These are phyloP conservation scores for Pycnomerus fuliginosus DNA, from an alignment of 2,888 invertebrate genomes.

Conservation along the genomic window DNA sequence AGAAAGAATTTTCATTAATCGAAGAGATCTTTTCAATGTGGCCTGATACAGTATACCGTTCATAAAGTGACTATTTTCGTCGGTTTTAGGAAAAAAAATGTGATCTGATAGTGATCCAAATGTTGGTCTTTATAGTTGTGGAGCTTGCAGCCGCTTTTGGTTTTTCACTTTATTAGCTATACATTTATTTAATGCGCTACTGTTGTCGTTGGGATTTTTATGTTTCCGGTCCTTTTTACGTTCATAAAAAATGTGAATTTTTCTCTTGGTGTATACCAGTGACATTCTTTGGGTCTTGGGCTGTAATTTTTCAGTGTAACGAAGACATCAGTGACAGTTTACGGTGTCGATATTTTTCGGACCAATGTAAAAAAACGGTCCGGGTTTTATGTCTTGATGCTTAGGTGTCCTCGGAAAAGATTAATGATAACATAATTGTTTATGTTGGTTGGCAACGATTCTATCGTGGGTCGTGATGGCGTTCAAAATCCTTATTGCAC, in stretches of 20 bases:
- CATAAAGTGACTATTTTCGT: too few species aligned
- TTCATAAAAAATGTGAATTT: constrained; percentile 30
- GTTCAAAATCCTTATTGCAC: too few species aligned
- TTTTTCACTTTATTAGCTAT: constrained; percentile 3
- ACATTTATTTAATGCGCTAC: constrained; percentile 43
- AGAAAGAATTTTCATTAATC: too few species aligned
- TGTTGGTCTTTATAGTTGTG: too few species aligned
- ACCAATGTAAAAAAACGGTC: constrained; percentile 24
- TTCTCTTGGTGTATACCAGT: constrained; percentile 27
- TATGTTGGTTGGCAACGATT: too few species aligned
- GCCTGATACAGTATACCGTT: too few species aligned
- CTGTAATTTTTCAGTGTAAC: constrained; percentile 33
- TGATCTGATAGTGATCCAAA: too few species aligned
- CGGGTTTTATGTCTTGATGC: constrained; percentile 25
- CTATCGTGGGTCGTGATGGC: too few species aligned
- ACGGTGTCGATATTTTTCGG: constrained; percentile 19
- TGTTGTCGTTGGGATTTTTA: constrained; percentile 41
- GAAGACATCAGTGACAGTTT: constrained; percentile 27
- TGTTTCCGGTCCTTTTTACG: constrained; percentile 35
- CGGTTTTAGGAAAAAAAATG: too few species aligned
- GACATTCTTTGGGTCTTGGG: constrained; percentile 26
- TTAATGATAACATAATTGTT: constrained; percentile 14
- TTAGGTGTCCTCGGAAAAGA: constrained; percentile 13
- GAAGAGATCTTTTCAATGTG: too few species aligned
- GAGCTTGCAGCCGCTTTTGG: not conserved